Percentiles rank a stretch among this genome's conserved stretches.
phyloP scores from a whole-genome alignment of 1,140 invertebrate genomes.

The Drosophila auraria region DNA sequence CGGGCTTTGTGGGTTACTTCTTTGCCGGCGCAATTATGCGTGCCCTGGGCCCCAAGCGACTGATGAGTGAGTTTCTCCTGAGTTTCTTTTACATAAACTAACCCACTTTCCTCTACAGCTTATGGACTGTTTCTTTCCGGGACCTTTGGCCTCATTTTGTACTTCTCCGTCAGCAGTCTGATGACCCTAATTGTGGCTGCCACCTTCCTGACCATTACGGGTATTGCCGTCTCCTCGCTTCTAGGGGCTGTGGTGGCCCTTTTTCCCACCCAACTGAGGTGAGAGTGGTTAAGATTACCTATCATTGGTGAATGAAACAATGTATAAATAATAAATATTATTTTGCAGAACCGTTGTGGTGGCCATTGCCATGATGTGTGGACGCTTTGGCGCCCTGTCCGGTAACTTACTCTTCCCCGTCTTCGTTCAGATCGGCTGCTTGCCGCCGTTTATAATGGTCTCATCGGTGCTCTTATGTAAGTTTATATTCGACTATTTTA shows the following conservation, averaged over 20 bases:
- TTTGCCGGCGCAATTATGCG: constrained; percentile 85
- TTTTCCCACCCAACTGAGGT: constrained; percentile 82
- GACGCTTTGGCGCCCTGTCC: constrained; percentile 74
- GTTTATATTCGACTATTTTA: constrained; percentile 6
- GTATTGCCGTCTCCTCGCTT: constrained; percentile 73
- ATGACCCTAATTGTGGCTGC: constrained; percentile 71
- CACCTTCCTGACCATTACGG: constrained; percentile 67
- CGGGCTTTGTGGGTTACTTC: constrained; percentile 86
- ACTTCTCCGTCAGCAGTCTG: constrained; percentile 85
- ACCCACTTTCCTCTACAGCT: constrained; percentile 23
- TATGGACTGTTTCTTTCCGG: constrained; percentile 84
- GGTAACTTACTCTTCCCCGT: constrained; percentile 80
- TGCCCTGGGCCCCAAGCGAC: constrained; percentile 86
- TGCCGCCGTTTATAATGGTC: constrained; percentile 82
- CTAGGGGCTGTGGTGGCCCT: constrained; percentile 72
- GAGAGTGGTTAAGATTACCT: not conserved
- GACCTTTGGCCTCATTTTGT: constrained; percentile 80
- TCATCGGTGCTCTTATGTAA: constrained; percentile 68
- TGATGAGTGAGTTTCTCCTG: constrained; percentile 70
- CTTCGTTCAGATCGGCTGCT: constrained; percentile 74
- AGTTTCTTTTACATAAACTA: not conserved
- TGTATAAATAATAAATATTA: too few relatives aligned
- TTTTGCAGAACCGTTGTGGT: constrained; percentile 73
- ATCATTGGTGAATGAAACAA: not conserved
- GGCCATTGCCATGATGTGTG: constrained; percentile 80